Base-by-base conservation (phyloP, 2,113 vertebrate genomes). In the Antigone vipio region DNA sequence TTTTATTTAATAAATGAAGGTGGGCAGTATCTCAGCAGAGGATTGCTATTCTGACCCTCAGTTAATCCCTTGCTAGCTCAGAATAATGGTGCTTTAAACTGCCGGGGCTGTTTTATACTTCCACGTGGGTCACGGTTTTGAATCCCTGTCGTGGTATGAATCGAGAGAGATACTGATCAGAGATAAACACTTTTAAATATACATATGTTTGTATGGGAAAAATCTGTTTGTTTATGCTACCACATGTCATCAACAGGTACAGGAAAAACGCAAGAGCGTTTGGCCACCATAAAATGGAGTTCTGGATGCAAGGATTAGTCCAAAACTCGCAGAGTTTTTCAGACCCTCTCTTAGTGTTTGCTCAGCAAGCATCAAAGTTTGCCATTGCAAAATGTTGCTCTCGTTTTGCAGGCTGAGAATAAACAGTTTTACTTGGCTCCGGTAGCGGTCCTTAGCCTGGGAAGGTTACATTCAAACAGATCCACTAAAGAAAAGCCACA, bases 401-500 rank as follows among this genome's bases (percentile, higher is more conserved):
- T 73, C 1, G 0, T 55, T 92, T 81, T 85, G 29, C 24, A 66
- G 30, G 8, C 60, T 92, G 58, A 76, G 59, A 58, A 56, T 50
- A 88, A 47, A 40, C 24, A n/a, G 27, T 83, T 97, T 77, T 34
- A 67, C 89, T 18, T 62, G 72, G 44, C 35, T 95, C 78, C 11
- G 44, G 74, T 77, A 64, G 89, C 85, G 76, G 83, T 9, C 23
- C 53, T 88, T 64, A 76, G 63, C 60, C 83, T 69, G 73, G 19
- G 81, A 76, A 92, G 86, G 30, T 85, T 71, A 32, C 4, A 20
- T 68, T 63, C 82, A 88, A 53, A 53, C 27, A 56, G 73, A 86
- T 78, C 56, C 34, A 56, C 62, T 52, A 32, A 35, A 76, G 80
- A 94, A 96, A 88, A 96, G 58, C 52, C 67, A 78, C 44, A 3